Evolutionary conservation across 1,140 invertebrate species (phyloP).

Genomic region (Zelostemma sp.): DNA sequence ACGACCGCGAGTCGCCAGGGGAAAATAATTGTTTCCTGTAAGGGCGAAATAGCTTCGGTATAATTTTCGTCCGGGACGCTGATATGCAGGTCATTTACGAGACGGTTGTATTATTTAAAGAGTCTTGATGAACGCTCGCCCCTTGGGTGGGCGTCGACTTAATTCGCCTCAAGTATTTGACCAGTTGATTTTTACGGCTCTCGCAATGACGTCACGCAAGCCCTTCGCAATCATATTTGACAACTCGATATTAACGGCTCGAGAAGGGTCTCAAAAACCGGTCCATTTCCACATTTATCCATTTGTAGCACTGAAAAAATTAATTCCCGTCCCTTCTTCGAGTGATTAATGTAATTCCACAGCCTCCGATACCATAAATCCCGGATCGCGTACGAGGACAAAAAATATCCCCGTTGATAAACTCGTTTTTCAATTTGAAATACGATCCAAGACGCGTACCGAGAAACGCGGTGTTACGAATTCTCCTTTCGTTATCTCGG

Average conservation of each 20-base stretch:
- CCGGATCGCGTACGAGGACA: no score
- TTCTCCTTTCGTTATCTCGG: constrained; percentile 26
- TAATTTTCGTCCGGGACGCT: constrained; percentile 29
- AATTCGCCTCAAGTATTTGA: constrained; percentile 59
- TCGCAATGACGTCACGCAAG: constrained; percentile 52
- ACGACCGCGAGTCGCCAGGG: constrained; percentile 22
- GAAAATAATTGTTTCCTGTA: constrained; percentile 37
- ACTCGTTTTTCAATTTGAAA: no score
- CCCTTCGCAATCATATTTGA: constrained; percentile 43
- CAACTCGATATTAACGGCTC: constrained; percentile 38
- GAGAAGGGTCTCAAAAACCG: constrained; percentile 9
- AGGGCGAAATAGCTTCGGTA: constrained; percentile 15
- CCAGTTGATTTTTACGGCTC: constrained; percentile 55
- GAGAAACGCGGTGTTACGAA: constrained; percentile 8
- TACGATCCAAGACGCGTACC: neutral
- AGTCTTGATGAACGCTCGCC: constrained; percentile 43
- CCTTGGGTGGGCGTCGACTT: constrained; percentile 54
- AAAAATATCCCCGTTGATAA: no score
- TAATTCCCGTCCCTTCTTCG: neutral
- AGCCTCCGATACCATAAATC: no score
- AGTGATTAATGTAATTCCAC: no score
- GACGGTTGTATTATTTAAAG: constrained; percentile 58
- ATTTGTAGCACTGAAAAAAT: neutral
- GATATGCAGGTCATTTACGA: constrained; percentile 25
- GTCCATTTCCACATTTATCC: neutral